A percentile compares a stretch with the other conserved stretches of the same genome.
Evolutionary conservation across 2,113 vertebrate genomes (phyloP).

Genomic region (Gorsachius goisagi): DNA sequence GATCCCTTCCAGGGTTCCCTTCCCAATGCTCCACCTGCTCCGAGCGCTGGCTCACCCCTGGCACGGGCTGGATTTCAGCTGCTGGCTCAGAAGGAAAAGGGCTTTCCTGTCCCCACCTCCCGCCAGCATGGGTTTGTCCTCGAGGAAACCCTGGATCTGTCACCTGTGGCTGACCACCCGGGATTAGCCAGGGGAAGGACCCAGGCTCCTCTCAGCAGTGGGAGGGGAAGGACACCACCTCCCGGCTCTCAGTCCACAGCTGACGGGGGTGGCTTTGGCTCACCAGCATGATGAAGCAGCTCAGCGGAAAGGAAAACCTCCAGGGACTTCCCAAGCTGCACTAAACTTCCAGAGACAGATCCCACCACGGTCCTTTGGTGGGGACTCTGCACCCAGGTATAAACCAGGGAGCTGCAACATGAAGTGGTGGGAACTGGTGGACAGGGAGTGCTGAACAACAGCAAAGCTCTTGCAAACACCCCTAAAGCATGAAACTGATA

Average conservation of each 20-base stretch:
- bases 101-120: not conserved
- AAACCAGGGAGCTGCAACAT: not conserved
- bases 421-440: not conserved
- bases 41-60: not conserved
- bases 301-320: not conserved
- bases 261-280: not conserved
- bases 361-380: not conserved
- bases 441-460: not conserved
- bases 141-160: not conserved
- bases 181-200: not conserved
- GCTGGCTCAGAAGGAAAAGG: not conserved
- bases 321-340: not conserved
- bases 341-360: not conserved
- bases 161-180: not conserved
- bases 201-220: not conserved
- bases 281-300: not conserved
- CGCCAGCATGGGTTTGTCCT: not conserved
- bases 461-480: not conserved
- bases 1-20: not conserved
- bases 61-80: not conserved
- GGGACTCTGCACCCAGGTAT: not conserved
- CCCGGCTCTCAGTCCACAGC: not conserved
- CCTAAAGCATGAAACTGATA: not conserved
- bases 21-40: not conserved
- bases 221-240: not conserved